Evolutionary conservation across 1,140 invertebrate species (phyloP).

Genomic region (Globodera ellingtonae): DNA sequence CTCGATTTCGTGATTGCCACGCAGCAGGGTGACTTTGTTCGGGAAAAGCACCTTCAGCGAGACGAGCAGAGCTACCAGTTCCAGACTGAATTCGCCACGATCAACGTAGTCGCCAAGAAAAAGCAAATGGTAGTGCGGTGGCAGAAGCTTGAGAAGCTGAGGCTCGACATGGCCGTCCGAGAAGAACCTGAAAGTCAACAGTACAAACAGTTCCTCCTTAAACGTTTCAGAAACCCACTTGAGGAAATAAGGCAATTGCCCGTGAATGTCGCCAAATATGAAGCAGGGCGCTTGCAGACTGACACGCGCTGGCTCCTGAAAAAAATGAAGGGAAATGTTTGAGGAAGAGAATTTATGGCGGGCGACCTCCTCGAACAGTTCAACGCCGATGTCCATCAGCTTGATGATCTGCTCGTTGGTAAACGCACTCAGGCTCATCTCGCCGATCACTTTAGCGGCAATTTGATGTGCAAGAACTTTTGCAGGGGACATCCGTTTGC

Average conservation of each 20-base stretch:
- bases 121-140: slow-evolving; percentile 5
- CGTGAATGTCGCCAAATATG: slow-evolving; percentile 19
- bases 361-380: too few species aligned
- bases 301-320: slow-evolving; percentile 11
- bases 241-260: neutral
- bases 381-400: too few species aligned
- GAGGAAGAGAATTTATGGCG: too few species aligned
- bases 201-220: too few species aligned
- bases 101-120: slow-evolving; percentile 21
- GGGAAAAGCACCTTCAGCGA: slow-evolving; percentile 70
- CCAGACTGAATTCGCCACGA: slow-evolving; percentile 77
- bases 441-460: too few species aligned
- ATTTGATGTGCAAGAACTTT: too few species aligned
- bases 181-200: slow-evolving; percentile 6
- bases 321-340: too few species aligned
- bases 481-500: too few species aligned
- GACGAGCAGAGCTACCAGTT: slow-evolving; percentile 71
- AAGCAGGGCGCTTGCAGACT: neutral
- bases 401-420: too few species aligned
- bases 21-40: slow-evolving; percentile 72
- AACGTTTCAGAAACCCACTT: slow-evolving; percentile 31
- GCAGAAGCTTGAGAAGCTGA: neutral
- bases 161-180: neutral
- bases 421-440: too few species aligned
- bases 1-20: slow-evolving; percentile 18